Conservation (phyloP, 2,888 invertebrate species). For the Melanostoma mellinum region DNA sequence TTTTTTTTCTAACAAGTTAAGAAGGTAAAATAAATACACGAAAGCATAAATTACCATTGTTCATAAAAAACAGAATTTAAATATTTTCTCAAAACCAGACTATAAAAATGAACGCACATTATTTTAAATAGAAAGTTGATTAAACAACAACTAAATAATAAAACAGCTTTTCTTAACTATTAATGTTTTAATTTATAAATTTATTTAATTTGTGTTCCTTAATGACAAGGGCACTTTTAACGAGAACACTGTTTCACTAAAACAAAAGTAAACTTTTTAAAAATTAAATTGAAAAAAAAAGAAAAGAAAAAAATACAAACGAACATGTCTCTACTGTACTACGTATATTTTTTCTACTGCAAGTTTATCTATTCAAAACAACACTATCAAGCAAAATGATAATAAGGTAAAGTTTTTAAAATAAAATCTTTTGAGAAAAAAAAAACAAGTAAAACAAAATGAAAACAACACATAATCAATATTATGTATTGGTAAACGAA, state of each 20-base stretch:
- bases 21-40: background rate
- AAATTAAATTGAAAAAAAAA: slow-evolving; percentile 27
- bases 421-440: slow-evolving; percentile 2
- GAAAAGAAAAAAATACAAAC: background rate
- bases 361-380: slow-evolving; percentile 47
- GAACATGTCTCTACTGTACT: slow-evolving; percentile 47
- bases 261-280: background rate
- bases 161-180: slow-evolving; percentile 9
- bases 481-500: slow-evolving; percentile 43
- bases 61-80: background rate
- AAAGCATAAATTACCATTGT: background rate
- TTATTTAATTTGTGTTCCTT: background rate
- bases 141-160: slow-evolving; percentile 14
- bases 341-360: slow-evolving; percentile 66
- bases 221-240: background rate
- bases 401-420: slow-evolving; percentile 45
- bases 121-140: slow-evolving; percentile 23
- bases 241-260: too few species aligned
- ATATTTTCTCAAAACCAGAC: background rate
- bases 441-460: slow-evolving; percentile 29
- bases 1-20: too few species aligned
- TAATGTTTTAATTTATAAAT: slow-evolving; percentile 18
- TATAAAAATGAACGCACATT: slow-evolving; percentile 51
- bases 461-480: background rate
- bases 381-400: slow-evolving; percentile 41